These are phyloP conservation scores for Acanthurus leucopareius DNA, from an alignment of 2,797 vertebrate genomes.

Conservation along the genomic window DNA sequence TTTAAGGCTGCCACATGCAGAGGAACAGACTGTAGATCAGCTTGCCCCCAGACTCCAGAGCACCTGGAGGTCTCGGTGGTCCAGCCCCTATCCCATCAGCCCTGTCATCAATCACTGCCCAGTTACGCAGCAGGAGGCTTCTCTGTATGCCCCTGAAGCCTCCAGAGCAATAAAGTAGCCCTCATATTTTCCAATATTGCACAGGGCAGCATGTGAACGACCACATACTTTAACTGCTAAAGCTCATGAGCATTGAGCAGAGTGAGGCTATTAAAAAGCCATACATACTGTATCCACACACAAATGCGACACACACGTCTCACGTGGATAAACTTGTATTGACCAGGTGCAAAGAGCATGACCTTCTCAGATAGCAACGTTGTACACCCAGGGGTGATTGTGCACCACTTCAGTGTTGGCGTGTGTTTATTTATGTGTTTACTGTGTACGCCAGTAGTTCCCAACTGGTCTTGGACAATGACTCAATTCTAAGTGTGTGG, in stretches of 20 bases:
- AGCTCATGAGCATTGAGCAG: slow-evolving; percentile 11
- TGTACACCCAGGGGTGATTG: slow-evolving; percentile 17
- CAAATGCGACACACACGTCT: slow-evolving; percentile 22
- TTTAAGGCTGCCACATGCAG: slow-evolving; percentile 54
- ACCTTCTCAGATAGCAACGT: slow-evolving; percentile 10
- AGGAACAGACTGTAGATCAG: slow-evolving; percentile 57
- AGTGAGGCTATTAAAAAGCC: slow-evolving; percentile 24
- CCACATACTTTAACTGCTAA: slow-evolving; percentile 13
- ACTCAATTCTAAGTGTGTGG: slow-evolving; percentile 6
- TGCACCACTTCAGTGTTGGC: slow-evolving; percentile 12
- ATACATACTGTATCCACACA: slow-evolving; percentile 9
- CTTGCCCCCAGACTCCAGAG: slow-evolving; percentile 44
- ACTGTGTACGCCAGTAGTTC: slow-evolving; percentile 17
- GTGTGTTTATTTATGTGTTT: slow-evolving; percentile 16
- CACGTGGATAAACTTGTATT: slow-evolving; percentile 10
- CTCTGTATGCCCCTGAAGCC: slow-evolving; percentile 48
- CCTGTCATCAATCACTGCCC: slow-evolving; percentile 69
- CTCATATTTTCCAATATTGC: slow-evolving; percentile 58
- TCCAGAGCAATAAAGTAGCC: slow-evolving; percentile 49
- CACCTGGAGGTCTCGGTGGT: slow-evolving; percentile 48
- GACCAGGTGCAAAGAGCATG: slow-evolving; percentile 33
- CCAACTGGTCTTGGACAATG: background rate
- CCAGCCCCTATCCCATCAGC: slow-evolving; percentile 62
- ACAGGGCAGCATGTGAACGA: slow-evolving; percentile 28
- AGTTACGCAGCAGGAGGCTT: slow-evolving; percentile 56